Base-by-base conservation (phyloP, 2,797 vertebrate genomes). In the Bradypus variegatus region DNA sequence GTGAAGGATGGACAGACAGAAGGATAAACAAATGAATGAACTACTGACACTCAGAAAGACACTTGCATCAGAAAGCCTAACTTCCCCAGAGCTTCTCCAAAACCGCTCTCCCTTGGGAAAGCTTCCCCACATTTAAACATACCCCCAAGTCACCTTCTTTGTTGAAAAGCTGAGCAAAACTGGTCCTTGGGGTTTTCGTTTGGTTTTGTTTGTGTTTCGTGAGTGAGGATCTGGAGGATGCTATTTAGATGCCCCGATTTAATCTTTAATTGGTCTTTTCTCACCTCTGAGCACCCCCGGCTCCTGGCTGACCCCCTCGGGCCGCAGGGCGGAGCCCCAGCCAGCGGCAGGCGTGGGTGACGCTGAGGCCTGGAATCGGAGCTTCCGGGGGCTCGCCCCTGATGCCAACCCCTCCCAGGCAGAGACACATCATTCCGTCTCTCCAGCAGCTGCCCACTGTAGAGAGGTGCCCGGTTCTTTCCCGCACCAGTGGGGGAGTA, bases 401-500 rank as follows among this genome's bases (percentile, higher is more conserved):
- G 9, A 53, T 11, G 9, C 27, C 6, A 23, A 31, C 31, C 31
- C 45, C 3, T 53, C 60, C 18, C 27, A 1, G 50, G 45, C n/a
- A 60, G 55, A n/a, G 53, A 29, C 48, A 13, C 8, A 5, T 1
- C 48, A 6, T n/a, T 10, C 53, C 19, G 0, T 0, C 48, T 12
- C 87, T 33, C 64, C 0, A 0, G 18, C 31, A 64, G 15, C 6
- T 38, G 41, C n/a, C 36, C 31, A 48, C 88, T 38, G 18, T 16
- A 9, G 21, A 65, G 36, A 12, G 72, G 23, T 45, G 41, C 8
- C 41, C 8, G 41, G 41, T 45, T 45, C 41, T 45, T 45, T 45
- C 41, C 41, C 41, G 15, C 45, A 2, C 18, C 8, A 3, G 33
- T 4, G 11, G 2, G n/a, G 58, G 64, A 50, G 8, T 21, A 33